These are phyloP conservation scores for Trissolcus brochymenae DNA, from an alignment of 2,888 invertebrate species.

Conservation along the genomic window DNA sequence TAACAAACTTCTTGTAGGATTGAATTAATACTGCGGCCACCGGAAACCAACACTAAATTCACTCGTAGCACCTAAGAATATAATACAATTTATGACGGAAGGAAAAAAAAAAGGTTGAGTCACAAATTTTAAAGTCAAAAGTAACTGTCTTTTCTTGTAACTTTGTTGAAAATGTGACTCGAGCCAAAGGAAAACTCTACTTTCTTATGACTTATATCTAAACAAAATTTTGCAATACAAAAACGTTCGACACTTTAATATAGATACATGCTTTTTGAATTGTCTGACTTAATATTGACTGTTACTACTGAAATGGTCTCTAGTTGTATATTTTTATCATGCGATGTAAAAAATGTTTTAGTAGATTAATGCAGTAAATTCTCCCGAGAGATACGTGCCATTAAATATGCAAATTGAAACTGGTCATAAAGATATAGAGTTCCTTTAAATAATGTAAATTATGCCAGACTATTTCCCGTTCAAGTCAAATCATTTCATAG, in stretches of 20 bases:
- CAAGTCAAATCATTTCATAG: conserved; percentile 47
- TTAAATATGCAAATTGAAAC: conserved; percentile 9
- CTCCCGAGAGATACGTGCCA: not conserved
- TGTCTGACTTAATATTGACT: no score
- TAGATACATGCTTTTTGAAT: no score
- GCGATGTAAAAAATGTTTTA: conserved; percentile 2
- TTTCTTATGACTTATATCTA: no score
- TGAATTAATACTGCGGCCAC: conserved; percentile 51
- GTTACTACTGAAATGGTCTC: no score
- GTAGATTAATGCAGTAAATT: not conserved
- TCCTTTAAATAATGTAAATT: conserved; percentile 38
- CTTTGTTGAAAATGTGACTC: no score
- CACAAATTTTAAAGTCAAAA: conserved; percentile 6
- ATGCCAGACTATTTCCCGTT: conserved; percentile 44
- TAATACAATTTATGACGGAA: conserved; percentile 33
- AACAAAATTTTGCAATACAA: no score
- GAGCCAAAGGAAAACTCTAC: no score
- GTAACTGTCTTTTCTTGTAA: not conserved
- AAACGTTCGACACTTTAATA: no score
- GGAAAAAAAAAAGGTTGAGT: conserved; percentile 12
- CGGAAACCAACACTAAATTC: conserved; percentile 46
- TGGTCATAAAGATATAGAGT: conserved; percentile 17
- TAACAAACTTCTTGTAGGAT: conserved; percentile 53
- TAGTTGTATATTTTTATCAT: not conserved
- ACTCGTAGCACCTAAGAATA: conserved; percentile 32